Evolutionary conservation across 2,113 vertebrate species (phyloP), one percentile per base, ranked within the genome.

Genomic region (Spermophilus dauricus): DNA sequence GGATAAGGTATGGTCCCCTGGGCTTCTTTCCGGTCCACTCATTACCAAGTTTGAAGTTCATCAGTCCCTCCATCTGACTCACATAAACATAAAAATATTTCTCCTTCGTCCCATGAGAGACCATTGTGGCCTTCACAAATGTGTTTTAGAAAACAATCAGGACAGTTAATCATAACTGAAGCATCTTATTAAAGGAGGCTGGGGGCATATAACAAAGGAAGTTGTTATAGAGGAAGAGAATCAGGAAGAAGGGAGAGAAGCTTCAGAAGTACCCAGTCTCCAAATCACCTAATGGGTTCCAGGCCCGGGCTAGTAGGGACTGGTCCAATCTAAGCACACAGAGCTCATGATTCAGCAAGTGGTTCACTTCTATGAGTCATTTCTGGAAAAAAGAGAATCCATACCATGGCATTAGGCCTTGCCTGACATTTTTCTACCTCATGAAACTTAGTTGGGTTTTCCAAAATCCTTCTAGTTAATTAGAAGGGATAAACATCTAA

Each of bases 311-410:
- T 90, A 91, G 82, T 32, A 58, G 5, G 16, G 42, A 63, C 89
- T 86, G 67, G 75, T 65, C 61, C 32, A 51, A 89, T 63, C 80
- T 70, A 97, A 77, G 91, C 61, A 95, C 73, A 91, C 13, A 86
- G 86, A 81, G 37, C 37, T 89, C 76, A 65, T 87, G 94, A 97
- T 65, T 96, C 96, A 97, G 91, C 91, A 89, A 94, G 96, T 80
- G 89, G 95, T 96, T 96, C 80, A 91, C 37, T 70, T 91, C 56
- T 7, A 1, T 96, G 95, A 97, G 86, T 97, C 97, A 95, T 45
- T 95, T 96, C 96, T 97, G 93, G 95, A 96, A 97, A 97, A 45
- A 97, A 95, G 89, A 89, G 95, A 97, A 95, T 95, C 96, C 95
- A 95, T 95, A 97, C 80, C 83, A 94, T 85, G 95, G 95, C 89